Evolutionary conservation across 2,797 vertebrate genomes (phyloP).

Genomic region (Acanthopagrus latus): DNA sequence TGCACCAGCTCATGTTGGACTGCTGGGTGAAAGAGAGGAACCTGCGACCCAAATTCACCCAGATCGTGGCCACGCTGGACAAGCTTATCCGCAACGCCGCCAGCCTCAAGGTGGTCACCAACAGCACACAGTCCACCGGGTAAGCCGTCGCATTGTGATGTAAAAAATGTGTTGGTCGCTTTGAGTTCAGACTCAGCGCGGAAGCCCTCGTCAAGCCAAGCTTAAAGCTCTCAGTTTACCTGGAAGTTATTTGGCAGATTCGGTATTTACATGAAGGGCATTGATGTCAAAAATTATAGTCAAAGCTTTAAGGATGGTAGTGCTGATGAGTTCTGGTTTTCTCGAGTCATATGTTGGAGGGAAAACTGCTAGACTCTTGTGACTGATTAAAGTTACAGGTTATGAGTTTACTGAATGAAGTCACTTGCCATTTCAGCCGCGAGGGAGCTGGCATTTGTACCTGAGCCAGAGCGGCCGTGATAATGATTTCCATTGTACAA

Average conservation of each 20-base stretch:
- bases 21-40: conserved; percentile 99
- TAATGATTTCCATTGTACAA: conserved; percentile 54
- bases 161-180: conserved; percentile 1
- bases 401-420: conserved; percentile 44
- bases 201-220: conserved; percentile 1
- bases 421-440: conserved; percentile 17
- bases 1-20: conserved; percentile 99
- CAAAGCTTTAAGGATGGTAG: conserved; percentile 12
- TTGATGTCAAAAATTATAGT: conserved; percentile 37
- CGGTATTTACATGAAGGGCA: conserved; percentile 31
- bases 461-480: conserved; percentile 3
- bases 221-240: conserved; percentile 13
- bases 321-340: conserved; percentile 18
- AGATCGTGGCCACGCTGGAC: conserved; percentile 98
- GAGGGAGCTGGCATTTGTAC: conserved; percentile 28
- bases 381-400: conserved; percentile 21
- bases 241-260: conserved; percentile 18
- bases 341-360: conserved; percentile 17
- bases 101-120: conserved; percentile 97
- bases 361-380: conserved; percentile 14
- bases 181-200: conserved; percentile 5
- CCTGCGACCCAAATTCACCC: conserved; percentile 96
- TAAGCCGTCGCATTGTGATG: conserved; percentile 73
- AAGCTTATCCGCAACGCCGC: conserved; percentile 98
- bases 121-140: conserved; percentile 94